Percentiles rank a stretch among this genome's conserved stretches.
Conservation (phyloP, 2,113 vertebrate species). For the Podocnemis expansa region DNA sequence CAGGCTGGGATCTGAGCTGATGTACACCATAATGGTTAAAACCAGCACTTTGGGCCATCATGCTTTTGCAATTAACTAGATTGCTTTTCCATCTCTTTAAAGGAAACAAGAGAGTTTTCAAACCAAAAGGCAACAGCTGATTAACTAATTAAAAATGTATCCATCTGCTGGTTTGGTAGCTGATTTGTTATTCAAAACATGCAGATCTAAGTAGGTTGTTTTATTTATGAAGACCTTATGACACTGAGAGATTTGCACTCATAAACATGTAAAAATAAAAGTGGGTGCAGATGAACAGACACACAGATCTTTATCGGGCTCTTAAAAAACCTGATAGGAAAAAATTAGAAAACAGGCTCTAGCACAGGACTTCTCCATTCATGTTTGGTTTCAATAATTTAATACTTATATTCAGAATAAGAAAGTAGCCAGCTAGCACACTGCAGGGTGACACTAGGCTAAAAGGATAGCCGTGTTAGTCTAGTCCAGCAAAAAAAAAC, state of each 20-base stretch:
- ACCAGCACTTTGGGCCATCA: slow-evolving; percentile 20
- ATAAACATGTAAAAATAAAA: slow-evolving; percentile 74
- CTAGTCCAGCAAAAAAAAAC: too few species aligned
- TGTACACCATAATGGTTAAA: slow-evolving; percentile 47
- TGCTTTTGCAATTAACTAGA: slow-evolving; percentile 67
- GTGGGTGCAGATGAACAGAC: slow-evolving; percentile 68
- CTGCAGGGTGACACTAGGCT: slow-evolving; percentile 47
- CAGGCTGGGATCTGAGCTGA: slow-evolving; percentile 29
- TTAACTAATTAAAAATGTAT: slow-evolving; percentile 81
- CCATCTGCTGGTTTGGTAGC: slow-evolving; percentile 76
- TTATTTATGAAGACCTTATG: slow-evolving; percentile 81
- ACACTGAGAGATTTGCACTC: slow-evolving; percentile 72
- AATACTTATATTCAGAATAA: slow-evolving; percentile 56
- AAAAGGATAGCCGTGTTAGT: too few species aligned
- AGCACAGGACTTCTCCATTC: slow-evolving; percentile 48
- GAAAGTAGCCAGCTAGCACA: slow-evolving; percentile 47
- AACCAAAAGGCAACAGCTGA: slow-evolving; percentile 68
- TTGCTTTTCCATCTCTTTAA: slow-evolving; percentile 64
- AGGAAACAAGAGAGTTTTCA: slow-evolving; percentile 71
- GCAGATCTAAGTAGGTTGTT: slow-evolving; percentile 75
- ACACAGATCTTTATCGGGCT: slow-evolving; percentile 36
- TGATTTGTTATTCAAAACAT: slow-evolving; percentile 75
- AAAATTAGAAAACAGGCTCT: slow-evolving; percentile 51
- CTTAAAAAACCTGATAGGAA: slow-evolving; percentile 46
- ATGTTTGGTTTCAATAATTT: slow-evolving; percentile 52